These are phyloP conservation scores for Drosophila bocqueti DNA, from an alignment of 1,140 invertebrate species.

Conservation along the genomic window DNA sequence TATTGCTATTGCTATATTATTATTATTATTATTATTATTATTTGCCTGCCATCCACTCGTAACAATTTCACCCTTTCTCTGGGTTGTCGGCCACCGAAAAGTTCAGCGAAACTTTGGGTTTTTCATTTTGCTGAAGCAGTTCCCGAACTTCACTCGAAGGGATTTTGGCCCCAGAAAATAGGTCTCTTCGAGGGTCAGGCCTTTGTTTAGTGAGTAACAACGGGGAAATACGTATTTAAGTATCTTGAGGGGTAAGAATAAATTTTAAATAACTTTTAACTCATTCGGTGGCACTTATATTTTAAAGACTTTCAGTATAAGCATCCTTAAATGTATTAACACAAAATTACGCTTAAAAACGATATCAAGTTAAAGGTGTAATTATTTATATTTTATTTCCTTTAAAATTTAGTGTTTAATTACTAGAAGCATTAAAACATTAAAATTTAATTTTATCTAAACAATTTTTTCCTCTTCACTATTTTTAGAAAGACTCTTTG, in stretches of 20 bases:
- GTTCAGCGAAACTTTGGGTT: slow-evolving; percentile 55
- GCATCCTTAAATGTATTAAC: background rate
- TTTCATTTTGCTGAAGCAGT: slow-evolving; percentile 36
- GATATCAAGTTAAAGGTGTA: too few species aligned
- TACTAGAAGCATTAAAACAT: too few species aligned
- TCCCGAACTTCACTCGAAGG: slow-evolving; percentile 32
- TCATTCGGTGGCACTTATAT: background rate
- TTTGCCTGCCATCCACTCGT: slow-evolving; percentile 65
- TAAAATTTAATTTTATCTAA: too few species aligned
- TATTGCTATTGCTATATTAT: slow-evolving; percentile 73
- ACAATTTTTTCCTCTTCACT: background rate
- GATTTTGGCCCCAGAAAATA: slow-evolving; percentile 33
- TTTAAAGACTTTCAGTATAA: background rate
- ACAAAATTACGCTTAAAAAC: too few species aligned
- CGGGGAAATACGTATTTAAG: slow-evolving; percentile 2
- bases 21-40: slow-evolving; percentile 74
- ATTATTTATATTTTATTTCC: background rate
- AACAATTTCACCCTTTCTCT: slow-evolving; percentile 67
- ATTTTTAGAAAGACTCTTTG: slow-evolving; percentile 1
- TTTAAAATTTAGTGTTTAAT: background rate
- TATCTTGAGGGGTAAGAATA: background rate
- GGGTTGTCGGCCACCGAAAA: slow-evolving; percentile 27
- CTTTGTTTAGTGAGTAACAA: slow-evolving; percentile 1
- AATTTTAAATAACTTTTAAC: background rate
- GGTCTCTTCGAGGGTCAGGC: slow-evolving; percentile 6